These are phyloP conservation scores for Rhamnusium bicolor DNA, from an alignment of 2,888 invertebrate genomes.

Conservation along the genomic window DNA sequence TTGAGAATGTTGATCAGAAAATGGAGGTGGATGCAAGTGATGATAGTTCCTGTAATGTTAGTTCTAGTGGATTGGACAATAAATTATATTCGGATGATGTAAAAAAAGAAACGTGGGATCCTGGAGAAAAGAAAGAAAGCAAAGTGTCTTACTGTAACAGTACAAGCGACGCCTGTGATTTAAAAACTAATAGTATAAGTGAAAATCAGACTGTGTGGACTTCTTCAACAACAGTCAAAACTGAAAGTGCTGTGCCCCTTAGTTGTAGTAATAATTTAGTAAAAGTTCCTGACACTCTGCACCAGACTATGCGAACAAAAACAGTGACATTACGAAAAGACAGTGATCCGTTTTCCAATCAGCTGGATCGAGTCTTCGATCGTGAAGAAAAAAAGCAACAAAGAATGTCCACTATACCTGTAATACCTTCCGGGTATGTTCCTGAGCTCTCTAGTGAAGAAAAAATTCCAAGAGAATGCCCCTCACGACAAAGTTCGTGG, in stretches of 20 bases:
- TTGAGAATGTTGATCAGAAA: constrained; percentile 66
- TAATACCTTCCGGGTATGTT: constrained; percentile 63
- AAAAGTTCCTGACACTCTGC: constrained; percentile 63
- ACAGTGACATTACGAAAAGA: constrained; percentile 65
- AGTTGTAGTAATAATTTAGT: constrained; percentile 62
- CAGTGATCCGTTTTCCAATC: constrained; percentile 81
- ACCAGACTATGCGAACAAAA: constrained; percentile 32
- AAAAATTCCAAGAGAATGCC: constrained; percentile 70
- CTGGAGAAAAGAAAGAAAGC: constrained; percentile 72
- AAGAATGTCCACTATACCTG: constrained; percentile 65
- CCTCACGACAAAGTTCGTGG: constrained; percentile 84
- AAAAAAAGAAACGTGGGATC: constrained; percentile 80
- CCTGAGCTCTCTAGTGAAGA: constrained; percentile 58
- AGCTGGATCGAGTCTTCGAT: constrained; percentile 82
- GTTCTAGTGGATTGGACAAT: constrained; percentile 36
- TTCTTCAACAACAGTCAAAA: constrained; percentile 67
- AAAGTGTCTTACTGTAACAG: constrained; percentile 54
- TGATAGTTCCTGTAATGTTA: constrained; percentile 51
- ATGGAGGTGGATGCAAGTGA: constrained; percentile 37
- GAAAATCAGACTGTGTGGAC: constrained; percentile 71
- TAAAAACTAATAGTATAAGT: constrained; percentile 66
- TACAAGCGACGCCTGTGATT: constrained; percentile 68
- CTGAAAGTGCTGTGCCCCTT: constrained; percentile 59
- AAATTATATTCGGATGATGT: constrained; percentile 62
- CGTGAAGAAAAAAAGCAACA: constrained; percentile 75